phyloP scores from a whole-genome alignment of 1,140 invertebrate species.

The Aphaenogaster rudis region DNA sequence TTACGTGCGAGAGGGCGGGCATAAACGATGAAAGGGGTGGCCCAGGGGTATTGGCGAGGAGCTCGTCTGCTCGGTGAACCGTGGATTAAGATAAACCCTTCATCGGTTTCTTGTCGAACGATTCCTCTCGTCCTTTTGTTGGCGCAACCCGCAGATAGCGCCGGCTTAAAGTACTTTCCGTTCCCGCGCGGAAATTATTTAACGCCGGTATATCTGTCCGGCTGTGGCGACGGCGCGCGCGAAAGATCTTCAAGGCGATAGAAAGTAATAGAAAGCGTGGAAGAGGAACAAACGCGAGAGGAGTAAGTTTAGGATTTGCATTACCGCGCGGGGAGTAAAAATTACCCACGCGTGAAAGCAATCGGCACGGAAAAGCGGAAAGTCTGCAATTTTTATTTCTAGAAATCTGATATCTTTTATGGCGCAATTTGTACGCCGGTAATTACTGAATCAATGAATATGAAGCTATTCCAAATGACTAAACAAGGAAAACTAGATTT shows the following conservation, averaged over 20 bases:
- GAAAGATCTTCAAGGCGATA: conserved; percentile 43
- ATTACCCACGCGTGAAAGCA: conserved; percentile 35
- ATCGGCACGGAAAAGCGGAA: conserved; percentile 43
- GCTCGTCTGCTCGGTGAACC: conserved; percentile 85
- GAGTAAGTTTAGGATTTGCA: conserved; percentile 32
- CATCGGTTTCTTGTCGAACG: conserved; percentile 85
- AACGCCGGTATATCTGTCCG: conserved; percentile 52
- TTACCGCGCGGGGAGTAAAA: conserved; percentile 25
- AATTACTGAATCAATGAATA: conserved; percentile 41
- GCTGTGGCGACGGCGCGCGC: not conserved
- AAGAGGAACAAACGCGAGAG: not conserved
- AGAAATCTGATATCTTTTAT: conserved; percentile 42
- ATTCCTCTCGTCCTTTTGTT: conserved; percentile 80
- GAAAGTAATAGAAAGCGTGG: conserved; percentile 56
- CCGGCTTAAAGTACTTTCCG: conserved; percentile 71
- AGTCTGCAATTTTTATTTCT: conserved; percentile 35
- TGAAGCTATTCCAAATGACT: conserved; percentile 5
- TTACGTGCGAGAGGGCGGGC: conserved; percentile 78
- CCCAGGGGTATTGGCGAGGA: conserved; percentile 73
- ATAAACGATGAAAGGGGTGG: conserved; percentile 72
- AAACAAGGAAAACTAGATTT: conserved; percentile 22
- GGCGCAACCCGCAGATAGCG: conserved; percentile 67
- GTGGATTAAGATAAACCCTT: conserved; percentile 87
- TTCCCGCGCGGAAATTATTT: conserved; percentile 72
- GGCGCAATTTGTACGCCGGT: conserved; percentile 1